Percentiles rank a stretch among this genome's conserved stretches.
phyloP scores from a whole-genome alignment of 2,113 vertebrate species.

The Coryphaenoides rupestris region DNA sequence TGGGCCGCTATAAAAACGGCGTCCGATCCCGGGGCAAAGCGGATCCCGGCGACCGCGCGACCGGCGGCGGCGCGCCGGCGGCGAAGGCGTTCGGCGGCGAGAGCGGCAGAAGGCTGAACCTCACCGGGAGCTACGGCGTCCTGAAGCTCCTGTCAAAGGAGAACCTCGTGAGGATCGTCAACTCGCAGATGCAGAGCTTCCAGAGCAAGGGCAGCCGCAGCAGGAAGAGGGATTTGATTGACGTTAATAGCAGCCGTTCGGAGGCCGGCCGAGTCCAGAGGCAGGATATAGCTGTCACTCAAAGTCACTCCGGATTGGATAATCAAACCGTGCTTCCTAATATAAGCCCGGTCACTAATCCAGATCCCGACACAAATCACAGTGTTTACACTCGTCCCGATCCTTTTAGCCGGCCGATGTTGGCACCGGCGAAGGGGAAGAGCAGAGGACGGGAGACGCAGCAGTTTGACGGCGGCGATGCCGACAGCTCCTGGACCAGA shows the following conservation, averaged over 20 bases:
- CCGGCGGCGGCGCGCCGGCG: constrained; percentile 55
- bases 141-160: constrained; percentile 73
- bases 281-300: constrained; percentile 60
- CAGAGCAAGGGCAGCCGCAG: constrained; percentile 67
- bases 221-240: constrained; percentile 74
- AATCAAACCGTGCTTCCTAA: constrained; percentile 63
- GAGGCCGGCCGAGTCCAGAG: constrained; percentile 57
- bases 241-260: constrained; percentile 63
- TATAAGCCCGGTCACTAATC: constrained; percentile 49
- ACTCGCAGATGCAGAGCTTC: constrained; percentile 73
- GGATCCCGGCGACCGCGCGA: constrained; percentile 48
- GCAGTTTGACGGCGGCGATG: constrained; percentile 12
- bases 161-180: constrained; percentile 72
- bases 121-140: constrained; percentile 66
- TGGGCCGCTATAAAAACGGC: constrained; percentile 57
- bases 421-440: constrained; percentile 44
- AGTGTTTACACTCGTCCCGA: constrained; percentile 31
- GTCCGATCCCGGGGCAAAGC: constrained; percentile 52
- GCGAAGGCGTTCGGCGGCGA: constrained; percentile 52
- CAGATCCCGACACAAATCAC: constrained; percentile 50
- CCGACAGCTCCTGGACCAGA: constrained; percentile 53
- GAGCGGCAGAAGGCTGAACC: constrained; percentile 62
- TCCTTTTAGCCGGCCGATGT: constrained; percentile 38
- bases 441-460: constrained; percentile 34
- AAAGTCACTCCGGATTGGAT: constrained; percentile 56